Conservation (phyloP, 2,888 invertebrate genomes). For the Deilephila elpenor region DNA sequence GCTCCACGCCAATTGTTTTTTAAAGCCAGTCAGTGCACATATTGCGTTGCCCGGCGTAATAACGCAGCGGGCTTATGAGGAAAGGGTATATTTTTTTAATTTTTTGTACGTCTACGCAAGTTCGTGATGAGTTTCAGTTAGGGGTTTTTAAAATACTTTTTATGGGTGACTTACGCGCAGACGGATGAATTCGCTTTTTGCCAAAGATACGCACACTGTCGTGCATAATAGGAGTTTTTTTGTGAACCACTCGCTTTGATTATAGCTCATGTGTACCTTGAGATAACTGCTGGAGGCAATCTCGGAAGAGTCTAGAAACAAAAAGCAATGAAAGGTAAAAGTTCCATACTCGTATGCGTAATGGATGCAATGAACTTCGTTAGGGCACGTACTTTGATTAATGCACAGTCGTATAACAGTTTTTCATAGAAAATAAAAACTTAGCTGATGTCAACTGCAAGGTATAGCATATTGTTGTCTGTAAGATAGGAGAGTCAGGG, state of each 20-base stretch:
- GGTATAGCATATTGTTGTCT: no score
- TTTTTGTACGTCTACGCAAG: conserved; percentile 25
- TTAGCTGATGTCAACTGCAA: no score
- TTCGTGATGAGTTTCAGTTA: conserved; percentile 26
- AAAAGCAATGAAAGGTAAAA: neutral
- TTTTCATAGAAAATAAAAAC: no score
- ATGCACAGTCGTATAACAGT: no score
- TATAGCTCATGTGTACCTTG: neutral
- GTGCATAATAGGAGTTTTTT: neutral
- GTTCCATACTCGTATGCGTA: neutral
- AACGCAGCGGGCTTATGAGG: conserved; percentile 37
- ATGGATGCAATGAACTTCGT: no score
- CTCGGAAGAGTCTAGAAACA: neutral
- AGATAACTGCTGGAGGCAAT: neutral
- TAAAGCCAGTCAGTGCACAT: conserved; percentile 45
- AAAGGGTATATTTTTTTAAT: conserved; percentile 11
- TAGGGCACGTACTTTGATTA: no score
- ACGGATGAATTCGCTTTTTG: conserved; percentile 1
- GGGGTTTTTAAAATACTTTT: conserved; percentile 20
- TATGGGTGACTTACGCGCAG: conserved; percentile 3
- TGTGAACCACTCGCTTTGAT: neutral
- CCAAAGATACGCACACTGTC: conserved; percentile 2
- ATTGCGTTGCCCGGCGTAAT: conserved; percentile 43
- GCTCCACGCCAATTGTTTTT: conserved; percentile 44
- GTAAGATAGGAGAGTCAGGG: no score